Evolutionary conservation across 2,113 vertebrate species (phyloP).

Genomic region (Ursus arctos): DNA sequence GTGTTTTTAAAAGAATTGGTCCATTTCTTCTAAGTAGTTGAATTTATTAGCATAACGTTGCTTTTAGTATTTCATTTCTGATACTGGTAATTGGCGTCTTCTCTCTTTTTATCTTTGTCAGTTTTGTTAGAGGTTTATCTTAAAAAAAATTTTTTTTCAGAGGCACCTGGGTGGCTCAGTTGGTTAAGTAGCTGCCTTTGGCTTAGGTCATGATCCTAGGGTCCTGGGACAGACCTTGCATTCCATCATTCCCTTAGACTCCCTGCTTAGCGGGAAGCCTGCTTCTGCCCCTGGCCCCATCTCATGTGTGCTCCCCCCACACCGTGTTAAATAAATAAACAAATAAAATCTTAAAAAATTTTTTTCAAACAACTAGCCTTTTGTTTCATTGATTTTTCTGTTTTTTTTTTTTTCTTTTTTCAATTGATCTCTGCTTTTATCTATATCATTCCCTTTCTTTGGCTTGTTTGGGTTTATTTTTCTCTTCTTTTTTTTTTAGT

Average conservation of each 20-base stretch:
- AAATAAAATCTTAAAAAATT: no score
- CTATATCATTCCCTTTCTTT: not conserved
- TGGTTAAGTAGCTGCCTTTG: no score
- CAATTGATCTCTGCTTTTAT: not conserved
- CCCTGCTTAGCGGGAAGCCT: no score
- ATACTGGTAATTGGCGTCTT: not conserved
- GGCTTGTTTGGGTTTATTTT: not conserved
- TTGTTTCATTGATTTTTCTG: not conserved
- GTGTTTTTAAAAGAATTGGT: not conserved
- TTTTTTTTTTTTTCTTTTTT: not conserved
- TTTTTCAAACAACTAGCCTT: not conserved
- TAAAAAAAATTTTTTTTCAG: not conserved
- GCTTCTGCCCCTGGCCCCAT: no score
- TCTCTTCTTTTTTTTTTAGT: not conserved
- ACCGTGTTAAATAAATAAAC: no score
- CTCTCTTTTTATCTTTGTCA: not conserved
- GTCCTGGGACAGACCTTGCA: no score
- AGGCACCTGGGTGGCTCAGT: no score
- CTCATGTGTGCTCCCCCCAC: no score
- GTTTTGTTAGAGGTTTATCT: not conserved
- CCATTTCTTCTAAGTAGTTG: not conserved
- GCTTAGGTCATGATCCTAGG: no score
- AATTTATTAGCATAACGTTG: not conserved
- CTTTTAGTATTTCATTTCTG: not conserved
- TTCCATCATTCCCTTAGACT: no score